These are phyloP conservation scores for Lochmaea capreae DNA, from an alignment of 2,888 invertebrate species.

Conservation along the genomic window DNA sequence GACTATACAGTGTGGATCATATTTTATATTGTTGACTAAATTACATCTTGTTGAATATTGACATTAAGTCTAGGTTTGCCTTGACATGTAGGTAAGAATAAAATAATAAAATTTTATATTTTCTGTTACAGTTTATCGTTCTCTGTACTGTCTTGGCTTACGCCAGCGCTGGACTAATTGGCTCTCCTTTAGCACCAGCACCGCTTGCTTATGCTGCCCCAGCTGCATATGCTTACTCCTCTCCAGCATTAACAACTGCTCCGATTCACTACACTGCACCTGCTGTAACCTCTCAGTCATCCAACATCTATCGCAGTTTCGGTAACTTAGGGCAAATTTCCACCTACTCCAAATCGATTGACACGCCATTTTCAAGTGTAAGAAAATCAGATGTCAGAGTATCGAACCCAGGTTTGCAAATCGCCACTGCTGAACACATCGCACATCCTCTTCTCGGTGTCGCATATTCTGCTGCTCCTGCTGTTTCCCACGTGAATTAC, in stretches of 20 bases:
- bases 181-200: constrained; percentile 54
- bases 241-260: constrained; percentile 48
- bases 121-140: constrained; percentile 66
- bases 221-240: constrained; percentile 38
- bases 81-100: too few species aligned
- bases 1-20: too few species aligned
- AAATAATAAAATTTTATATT: not conserved
- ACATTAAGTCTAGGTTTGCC: too few species aligned
- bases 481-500: constrained; percentile 73
- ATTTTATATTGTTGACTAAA: too few species aligned
- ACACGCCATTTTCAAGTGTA: constrained; percentile 79
- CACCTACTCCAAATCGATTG: constrained; percentile 76
- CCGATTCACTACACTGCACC: constrained; percentile 66
- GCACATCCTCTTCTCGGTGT: constrained; percentile 57
- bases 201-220: constrained; percentile 20
- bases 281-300: constrained; percentile 71
- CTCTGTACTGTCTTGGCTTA: constrained; percentile 67
- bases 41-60: too few species aligned
- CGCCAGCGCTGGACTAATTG: constrained; percentile 71
- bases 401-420: constrained; percentile 71
- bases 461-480: constrained; percentile 71
- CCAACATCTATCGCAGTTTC: constrained; percentile 72
- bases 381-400: constrained; percentile 79
- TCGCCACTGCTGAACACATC: constrained; percentile 51
- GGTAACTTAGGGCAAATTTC: constrained; percentile 79